These are phyloP conservation scores for Zeuzera pyrina DNA, from an alignment of 2,888 invertebrate genomes.

Conservation along the genomic window DNA sequence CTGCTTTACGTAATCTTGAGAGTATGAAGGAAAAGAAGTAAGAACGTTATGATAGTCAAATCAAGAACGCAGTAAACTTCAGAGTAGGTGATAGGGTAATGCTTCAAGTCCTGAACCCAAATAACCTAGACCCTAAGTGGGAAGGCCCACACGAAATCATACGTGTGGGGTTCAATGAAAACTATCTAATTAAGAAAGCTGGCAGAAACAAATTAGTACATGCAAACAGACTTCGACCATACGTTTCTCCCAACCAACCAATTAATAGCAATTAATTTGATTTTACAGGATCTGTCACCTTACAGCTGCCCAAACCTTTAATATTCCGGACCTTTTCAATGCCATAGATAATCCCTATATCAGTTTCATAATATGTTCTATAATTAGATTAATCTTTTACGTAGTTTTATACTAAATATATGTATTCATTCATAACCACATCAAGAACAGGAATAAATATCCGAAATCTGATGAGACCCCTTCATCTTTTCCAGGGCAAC, in stretches of 20 bases:
- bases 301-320: background rate
- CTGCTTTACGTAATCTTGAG: constrained; percentile 17
- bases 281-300: background rate
- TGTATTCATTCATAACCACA: constrained; percentile 1
- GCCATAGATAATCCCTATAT: constrained; percentile 13
- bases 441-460: constrained; percentile 1
- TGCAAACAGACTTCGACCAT: constrained; percentile 17
- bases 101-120: constrained; percentile 10
- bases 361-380: constrained; percentile 13
- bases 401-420: constrained; percentile 13
- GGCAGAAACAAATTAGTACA: constrained; percentile 17
- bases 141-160: constrained; percentile 10
- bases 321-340: background rate
- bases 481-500: background rate
- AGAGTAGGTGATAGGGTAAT: constrained; percentile 19
- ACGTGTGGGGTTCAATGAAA: constrained; percentile 21
- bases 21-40: constrained; percentile 26
- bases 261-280: background rate
- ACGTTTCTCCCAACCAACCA: background rate
- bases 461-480: background rate
- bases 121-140: constrained; percentile 10
- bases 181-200: constrained; percentile 16
- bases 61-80: constrained; percentile 20
- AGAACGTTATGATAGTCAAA: constrained; percentile 21
- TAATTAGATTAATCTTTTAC: constrained; percentile 12